A percentile compares a stretch with the other conserved stretches of the same genome.
Evolutionary conservation across 1,140 invertebrate species (phyloP).

Genomic region (Drosophila teissieri): DNA sequence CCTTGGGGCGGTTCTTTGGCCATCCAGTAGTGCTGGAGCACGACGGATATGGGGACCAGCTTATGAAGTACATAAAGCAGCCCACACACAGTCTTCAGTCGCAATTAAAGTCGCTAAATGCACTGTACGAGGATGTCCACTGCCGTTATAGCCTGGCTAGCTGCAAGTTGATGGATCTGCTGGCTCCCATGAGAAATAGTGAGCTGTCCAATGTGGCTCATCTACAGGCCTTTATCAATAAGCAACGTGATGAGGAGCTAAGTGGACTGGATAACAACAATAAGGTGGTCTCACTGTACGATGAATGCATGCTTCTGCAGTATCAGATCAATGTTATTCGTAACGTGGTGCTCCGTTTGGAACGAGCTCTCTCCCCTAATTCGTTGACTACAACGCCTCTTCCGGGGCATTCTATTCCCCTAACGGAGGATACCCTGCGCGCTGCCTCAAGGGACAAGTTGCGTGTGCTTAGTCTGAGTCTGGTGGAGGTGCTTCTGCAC

Average conservation of each 20-base stretch:
- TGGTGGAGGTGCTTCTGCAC: conserved; percentile 91
- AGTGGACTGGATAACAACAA: conserved; percentile 86
- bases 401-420: conserved; percentile 3
- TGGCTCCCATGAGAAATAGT: conserved; percentile 90
- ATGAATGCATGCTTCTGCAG: conserved; percentile 92
- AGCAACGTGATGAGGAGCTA: conserved; percentile 87
- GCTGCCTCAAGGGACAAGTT: conserved; percentile 91
- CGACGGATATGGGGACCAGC: conserved; percentile 87
- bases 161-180: conserved; percentile 90
- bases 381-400: background rate
- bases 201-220: conserved; percentile 92
- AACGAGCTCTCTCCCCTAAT: conserved; percentile 80
- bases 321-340: conserved; percentile 91
- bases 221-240: conserved; percentile 91
- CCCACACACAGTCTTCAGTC: conserved; percentile 57
- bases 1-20: conserved; percentile 96
- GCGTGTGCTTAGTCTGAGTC: conserved; percentile 90
- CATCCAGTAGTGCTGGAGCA: conserved; percentile 92
- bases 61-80: conserved; percentile 70
- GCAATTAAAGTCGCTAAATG: conserved; percentile 82
- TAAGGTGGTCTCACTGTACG: conserved; percentile 92
- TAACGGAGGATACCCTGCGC: conserved; percentile 84
- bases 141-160: conserved; percentile 94
- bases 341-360: conserved; percentile 89
- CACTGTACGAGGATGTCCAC: conserved; percentile 90